These are phyloP conservation scores for Cyprinodon tularosa DNA, from an alignment of 2,113 vertebrate species.

Conservation along the genomic window DNA sequence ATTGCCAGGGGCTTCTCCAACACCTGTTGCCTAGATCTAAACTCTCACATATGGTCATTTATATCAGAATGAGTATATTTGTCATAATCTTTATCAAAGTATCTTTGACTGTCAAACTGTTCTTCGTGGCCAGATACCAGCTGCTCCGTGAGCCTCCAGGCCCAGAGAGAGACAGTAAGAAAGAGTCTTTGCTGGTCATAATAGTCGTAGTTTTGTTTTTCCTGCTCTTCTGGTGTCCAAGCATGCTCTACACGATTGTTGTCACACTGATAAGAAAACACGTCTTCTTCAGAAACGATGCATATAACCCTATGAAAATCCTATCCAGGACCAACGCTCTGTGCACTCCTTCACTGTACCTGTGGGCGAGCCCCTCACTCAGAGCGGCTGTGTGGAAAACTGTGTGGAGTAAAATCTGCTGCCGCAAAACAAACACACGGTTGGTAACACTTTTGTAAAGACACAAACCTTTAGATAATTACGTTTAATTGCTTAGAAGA, in stretches of 20 bases:
- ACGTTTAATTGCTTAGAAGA: no score
- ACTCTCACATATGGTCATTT: constrained; percentile 15
- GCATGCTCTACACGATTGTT: constrained; percentile 49
- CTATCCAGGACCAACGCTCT: constrained; percentile 8
- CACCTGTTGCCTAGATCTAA: neutral
- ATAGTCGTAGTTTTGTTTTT: constrained; percentile 45
- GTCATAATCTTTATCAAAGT: constrained; percentile 52
- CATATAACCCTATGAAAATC: constrained; percentile 21
- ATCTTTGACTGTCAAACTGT: constrained; percentile 61
- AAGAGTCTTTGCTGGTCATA: constrained; percentile 47
- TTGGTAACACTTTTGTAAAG: no score
- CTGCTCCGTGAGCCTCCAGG: constrained; percentile 31
- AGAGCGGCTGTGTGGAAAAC: constrained; percentile 10
- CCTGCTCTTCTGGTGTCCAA: constrained; percentile 55
- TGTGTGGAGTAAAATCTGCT: constrained; percentile 10
- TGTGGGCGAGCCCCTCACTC: constrained; percentile 14
- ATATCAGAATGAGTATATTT: constrained; percentile 41
- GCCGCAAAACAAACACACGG: no score
- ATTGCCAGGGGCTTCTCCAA: neutral
- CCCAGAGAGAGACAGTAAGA: constrained; percentile 22
- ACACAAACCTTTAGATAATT: no score
- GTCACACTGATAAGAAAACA: constrained; percentile 19
- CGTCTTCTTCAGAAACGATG: constrained; percentile 49
- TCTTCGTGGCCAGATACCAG: constrained; percentile 56
- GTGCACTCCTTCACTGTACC: constrained; percentile 12